A percentile compares a stretch with the other conserved stretches of the same genome.
These are phyloP conservation scores for Momotus momota DNA, from an alignment of 2,797 vertebrate species.

Conservation along the genomic window DNA sequence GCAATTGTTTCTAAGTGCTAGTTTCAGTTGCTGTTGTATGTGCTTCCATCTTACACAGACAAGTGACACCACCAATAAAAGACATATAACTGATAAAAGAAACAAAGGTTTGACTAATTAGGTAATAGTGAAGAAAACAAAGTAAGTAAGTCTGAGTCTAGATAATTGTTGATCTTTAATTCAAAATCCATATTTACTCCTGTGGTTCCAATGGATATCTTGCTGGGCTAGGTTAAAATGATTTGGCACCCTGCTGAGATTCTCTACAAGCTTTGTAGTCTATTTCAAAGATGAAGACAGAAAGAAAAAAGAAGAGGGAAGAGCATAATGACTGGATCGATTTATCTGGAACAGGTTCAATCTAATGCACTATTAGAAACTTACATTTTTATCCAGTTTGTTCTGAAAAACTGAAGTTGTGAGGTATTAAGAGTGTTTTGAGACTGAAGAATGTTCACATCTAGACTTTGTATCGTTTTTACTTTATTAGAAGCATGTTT, in stretches of 20 bases:
- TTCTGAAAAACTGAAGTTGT: not conserved
- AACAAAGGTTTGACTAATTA: conserved; percentile 53
- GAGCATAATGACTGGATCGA: conserved; percentile 32
- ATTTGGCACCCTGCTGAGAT: conserved; percentile 61
- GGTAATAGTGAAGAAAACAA: conserved; percentile 46
- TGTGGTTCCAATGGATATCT: conserved; percentile 48
- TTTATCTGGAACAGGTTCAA: conserved; percentile 44
- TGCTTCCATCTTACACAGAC: not conserved
- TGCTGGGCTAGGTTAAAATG: conserved; percentile 72
- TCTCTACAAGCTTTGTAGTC: conserved; percentile 49
- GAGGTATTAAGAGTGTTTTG: not conserved
- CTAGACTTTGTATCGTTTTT: not conserved
- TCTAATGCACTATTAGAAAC: not conserved
- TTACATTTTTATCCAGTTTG: not conserved
- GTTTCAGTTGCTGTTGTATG: not conserved
- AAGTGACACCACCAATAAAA: not conserved
- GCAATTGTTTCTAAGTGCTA: not conserved
- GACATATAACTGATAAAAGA: conserved; percentile 23
- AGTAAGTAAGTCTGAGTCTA: conserved; percentile 18
- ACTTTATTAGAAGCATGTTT: not conserved
- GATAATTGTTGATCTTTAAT: conserved; percentile 75
- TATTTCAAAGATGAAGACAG: conserved; percentile 48
- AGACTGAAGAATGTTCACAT: not conserved
- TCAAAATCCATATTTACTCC: conserved; percentile 69
- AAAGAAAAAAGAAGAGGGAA: not conserved